These are phyloP conservation scores for Umimayanthus kanabou DNA, from an alignment of 92 coral and sea anemone genomes.

Conservation along the genomic window DNA sequence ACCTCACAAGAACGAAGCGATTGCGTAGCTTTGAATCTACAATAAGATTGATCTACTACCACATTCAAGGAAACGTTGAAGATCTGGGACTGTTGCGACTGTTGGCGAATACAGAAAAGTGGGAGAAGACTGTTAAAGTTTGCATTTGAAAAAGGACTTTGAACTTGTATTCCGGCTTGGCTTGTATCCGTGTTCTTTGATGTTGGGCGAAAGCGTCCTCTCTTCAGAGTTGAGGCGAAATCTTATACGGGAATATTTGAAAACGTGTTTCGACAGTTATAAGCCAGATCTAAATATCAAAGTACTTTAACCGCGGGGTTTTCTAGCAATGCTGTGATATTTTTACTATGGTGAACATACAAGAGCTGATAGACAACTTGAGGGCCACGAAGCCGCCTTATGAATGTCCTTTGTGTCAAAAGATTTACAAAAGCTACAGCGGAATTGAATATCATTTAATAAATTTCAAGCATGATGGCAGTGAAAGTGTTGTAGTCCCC, in stretches of 20 bases:
- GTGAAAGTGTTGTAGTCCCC: conserved; percentile 74
- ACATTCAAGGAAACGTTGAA: conserved; percentile 20
- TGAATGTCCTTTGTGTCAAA: conserved; percentile 99
- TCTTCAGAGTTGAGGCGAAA: conserved; percentile 65
- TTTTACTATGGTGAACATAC: conserved; percentile 78
- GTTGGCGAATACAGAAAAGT: conserved; percentile 13
- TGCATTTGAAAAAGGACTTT: conserved; percentile 3
- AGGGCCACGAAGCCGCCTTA: conserved; percentile 97
- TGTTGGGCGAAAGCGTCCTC: conserved; percentile 71
- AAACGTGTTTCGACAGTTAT: conserved; percentile 29
- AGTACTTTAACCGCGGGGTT: neutral
- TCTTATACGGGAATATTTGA: conserved; percentile 39
- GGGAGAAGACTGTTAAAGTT: conserved; percentile 18
- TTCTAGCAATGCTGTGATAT: conserved; percentile 63
- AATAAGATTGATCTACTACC: neutral
- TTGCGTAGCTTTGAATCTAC: conserved; percentile 34
- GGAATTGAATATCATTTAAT: conserved; percentile 99
- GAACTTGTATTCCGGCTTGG: conserved; percentile 1
- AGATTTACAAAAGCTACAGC: conserved; percentile 98
- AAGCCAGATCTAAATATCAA: conserved; percentile 39
- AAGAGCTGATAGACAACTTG: conserved; percentile 93
- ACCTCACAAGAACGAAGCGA: conserved; percentile 66
- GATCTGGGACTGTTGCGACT: conserved; percentile 12
- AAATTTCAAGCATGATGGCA: conserved; percentile 95
- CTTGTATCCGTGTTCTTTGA: conserved; percentile 33